Conservation (phyloP, 2,113 vertebrate genomes). For the Typhlomys cinereus region DNA sequence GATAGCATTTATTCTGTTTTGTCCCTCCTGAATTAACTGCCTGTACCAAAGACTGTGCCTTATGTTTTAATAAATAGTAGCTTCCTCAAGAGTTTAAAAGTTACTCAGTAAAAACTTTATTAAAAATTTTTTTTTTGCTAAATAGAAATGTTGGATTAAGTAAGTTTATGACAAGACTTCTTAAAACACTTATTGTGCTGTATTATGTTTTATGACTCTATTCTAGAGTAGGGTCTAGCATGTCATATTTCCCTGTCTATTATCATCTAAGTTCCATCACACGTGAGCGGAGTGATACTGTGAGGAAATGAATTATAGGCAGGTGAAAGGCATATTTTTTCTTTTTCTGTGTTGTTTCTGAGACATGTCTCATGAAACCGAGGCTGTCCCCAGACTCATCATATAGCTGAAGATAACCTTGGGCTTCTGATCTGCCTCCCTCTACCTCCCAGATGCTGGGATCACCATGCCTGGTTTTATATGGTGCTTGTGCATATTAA, state of each 20-base stretch:
- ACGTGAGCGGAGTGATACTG: background rate
- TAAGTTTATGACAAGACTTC: conserved; percentile 18
- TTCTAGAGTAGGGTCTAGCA: background rate
- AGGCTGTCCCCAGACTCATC: too few relatives aligned
- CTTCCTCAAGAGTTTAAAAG: conserved; percentile 27
- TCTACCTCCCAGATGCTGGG: too few relatives aligned
- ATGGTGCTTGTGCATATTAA: too few relatives aligned
- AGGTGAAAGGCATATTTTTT: background rate
- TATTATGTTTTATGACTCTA: background rate
- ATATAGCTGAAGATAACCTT: too few relatives aligned
- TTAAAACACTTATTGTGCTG: background rate
- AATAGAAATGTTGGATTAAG: conserved; percentile 11
- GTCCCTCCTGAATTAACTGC: background rate
- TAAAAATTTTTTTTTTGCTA: background rate
- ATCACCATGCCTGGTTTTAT: too few relatives aligned
- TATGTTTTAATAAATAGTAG: conserved; percentile 37
- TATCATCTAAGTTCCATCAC: background rate
- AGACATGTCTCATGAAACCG: too few relatives aligned
- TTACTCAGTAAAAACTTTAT: conserved; percentile 26
- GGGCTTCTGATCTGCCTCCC: too few relatives aligned
- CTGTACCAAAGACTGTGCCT: background rate
- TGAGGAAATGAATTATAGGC: background rate
- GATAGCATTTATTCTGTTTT: conserved; percentile 27
- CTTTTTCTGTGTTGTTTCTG: too few relatives aligned
- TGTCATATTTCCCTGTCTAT: background rate